Evolutionary conservation across 2,113 vertebrate species (phyloP).

Genomic region (Sapajus apella): DNA sequence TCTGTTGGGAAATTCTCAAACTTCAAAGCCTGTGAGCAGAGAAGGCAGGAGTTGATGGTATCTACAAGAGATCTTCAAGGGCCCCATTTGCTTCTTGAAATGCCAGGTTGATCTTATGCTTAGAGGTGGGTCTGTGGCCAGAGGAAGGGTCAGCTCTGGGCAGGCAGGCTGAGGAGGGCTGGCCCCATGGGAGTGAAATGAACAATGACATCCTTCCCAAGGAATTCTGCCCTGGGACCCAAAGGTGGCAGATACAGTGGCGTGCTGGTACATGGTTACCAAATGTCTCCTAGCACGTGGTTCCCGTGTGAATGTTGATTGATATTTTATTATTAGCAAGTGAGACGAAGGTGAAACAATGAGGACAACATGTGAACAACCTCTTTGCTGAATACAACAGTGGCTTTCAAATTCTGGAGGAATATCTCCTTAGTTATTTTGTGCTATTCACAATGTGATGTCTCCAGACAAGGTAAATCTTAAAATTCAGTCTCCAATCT

Average conservation of each 20-base stretch:
- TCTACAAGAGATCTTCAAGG: neutral
- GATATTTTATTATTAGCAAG: neutral
- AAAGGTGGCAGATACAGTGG: too few species aligned
- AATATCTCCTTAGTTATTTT: neutral
- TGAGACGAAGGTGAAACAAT: neutral
- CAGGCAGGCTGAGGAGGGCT: neutral
- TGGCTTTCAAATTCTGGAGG: neutral
- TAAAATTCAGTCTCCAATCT: neutral
- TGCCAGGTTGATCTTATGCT: neutral
- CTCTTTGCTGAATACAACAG: neutral
- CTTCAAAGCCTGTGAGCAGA: neutral
- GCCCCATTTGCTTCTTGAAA: neutral
- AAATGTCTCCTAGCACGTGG: neutral
- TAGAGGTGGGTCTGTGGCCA: neutral
- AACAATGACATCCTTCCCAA: neutral
- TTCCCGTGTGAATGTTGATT: neutral
- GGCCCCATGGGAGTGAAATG: neutral
- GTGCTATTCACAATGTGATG: neutral
- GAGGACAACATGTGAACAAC: neutral
- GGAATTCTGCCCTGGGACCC: neutral
- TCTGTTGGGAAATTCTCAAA: neutral
- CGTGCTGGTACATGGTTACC: neutral
- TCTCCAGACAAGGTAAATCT: neutral
- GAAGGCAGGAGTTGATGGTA: neutral
- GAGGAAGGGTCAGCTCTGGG: neutral